Conservation (phyloP, 2,113 vertebrate species). For the Marmota flaviventris region DNA sequence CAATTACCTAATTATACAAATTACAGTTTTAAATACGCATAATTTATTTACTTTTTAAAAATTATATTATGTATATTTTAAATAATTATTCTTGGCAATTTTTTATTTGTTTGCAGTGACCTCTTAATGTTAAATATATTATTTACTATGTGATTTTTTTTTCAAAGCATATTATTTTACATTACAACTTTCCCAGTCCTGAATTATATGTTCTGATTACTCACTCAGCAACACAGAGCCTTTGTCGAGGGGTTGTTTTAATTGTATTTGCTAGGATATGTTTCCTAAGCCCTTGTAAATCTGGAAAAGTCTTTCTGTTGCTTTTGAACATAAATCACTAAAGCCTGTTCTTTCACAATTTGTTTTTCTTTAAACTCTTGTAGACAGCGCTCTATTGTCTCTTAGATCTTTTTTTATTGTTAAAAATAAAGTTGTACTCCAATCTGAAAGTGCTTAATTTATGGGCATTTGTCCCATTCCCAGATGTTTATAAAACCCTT, state of each 20-base stretch:
- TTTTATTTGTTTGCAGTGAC: constrained; percentile 8
- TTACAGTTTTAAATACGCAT: not conserved
- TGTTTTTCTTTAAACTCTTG: constrained; percentile 7
- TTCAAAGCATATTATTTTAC: not conserved
- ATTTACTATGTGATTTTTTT: constrained; percentile 24
- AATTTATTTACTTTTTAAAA: not conserved
- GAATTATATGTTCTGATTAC: not conserved
- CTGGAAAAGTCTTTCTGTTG: not conserved
- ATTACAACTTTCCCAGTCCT: not conserved
- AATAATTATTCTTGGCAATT: not conserved
- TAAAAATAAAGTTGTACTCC: not conserved
- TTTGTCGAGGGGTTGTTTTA: not conserved
- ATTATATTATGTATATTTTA: not conserved
- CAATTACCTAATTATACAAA: not conserved
- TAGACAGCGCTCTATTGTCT: not conserved
- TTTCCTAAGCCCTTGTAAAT: not conserved
- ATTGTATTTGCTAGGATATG: not conserved
- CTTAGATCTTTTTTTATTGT: not conserved
- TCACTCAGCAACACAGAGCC: not conserved
- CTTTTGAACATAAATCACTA: constrained; percentile 26
- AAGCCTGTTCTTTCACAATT: not conserved
- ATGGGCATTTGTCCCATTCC: not conserved
- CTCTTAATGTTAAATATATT: not conserved
- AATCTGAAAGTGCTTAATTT: not conserved
- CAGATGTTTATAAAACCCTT: not conserved